Evolutionary conservation across 2,113 vertebrate species (phyloP).

Genomic region (Equus quagga): DNA sequence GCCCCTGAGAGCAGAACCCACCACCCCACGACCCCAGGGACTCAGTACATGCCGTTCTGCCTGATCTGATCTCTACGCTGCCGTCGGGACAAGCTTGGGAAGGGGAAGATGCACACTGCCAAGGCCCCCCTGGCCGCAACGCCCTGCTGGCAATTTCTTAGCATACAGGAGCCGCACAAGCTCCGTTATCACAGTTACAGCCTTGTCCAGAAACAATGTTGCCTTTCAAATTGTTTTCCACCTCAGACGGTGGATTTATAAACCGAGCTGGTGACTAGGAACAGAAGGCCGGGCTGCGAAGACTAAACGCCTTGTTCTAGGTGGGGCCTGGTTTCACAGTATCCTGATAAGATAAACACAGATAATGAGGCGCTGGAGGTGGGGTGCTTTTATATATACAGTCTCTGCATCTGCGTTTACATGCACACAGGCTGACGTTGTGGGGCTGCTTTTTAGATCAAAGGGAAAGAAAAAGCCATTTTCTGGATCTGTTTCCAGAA

Average conservation of each 20-base stretch:
- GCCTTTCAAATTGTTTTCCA: conserved; percentile 81
- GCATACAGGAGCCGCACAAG: conserved; percentile 3
- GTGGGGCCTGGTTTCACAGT: conserved; percentile 57
- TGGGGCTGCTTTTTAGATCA: conserved; percentile 8
- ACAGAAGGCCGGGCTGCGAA: conserved; percentile 23
- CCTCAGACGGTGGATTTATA: conserved; percentile 79
- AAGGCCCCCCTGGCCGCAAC: neutral
- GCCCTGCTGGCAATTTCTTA: neutral
- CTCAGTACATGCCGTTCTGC: neutral
- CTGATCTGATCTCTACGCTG: neutral
- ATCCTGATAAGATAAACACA: conserved; percentile 73
- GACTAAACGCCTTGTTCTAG: conserved; percentile 67
- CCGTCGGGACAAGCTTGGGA: neutral
- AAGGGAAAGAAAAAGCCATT: neutral
- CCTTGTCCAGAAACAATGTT: conserved; percentile 76
- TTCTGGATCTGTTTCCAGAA: conserved; percentile 43
- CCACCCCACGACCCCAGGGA: neutral
- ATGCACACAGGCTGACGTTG: neutral
- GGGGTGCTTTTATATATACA: neutral
- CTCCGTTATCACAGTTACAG: conserved; percentile 56
- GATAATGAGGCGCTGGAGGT: conserved; percentile 17
- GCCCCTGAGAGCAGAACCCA: neutral
- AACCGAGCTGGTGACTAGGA: conserved; percentile 60
- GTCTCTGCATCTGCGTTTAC: neutral
- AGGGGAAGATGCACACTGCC: neutral